These are phyloP conservation scores for Nanorana parkeri DNA, from an alignment of 2,113 vertebrate species.

Conservation along the genomic window DNA sequence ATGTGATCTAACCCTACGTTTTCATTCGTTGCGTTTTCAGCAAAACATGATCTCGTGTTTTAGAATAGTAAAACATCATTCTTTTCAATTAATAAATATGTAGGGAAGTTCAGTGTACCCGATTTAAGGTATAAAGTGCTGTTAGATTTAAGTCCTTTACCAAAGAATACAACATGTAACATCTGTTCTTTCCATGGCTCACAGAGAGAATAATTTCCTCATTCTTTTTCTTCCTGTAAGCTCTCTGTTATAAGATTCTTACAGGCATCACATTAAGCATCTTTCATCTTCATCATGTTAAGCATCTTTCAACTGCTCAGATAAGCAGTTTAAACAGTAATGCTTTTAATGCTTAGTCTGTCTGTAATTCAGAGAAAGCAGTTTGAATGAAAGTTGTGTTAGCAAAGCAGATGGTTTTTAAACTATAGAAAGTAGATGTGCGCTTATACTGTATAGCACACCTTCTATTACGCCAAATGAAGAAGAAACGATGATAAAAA, in stretches of 20 bases:
- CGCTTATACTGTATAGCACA: slow-evolving; percentile 24
- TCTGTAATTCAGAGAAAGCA: slow-evolving; percentile 53
- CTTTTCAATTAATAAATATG: slow-evolving; percentile 20
- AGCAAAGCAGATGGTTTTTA: slow-evolving; percentile 48
- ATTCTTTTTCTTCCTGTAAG: slow-evolving; percentile 54
- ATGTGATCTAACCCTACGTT: too few relatives aligned
- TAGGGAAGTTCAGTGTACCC: slow-evolving; percentile 1
- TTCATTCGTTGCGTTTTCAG: too few relatives aligned
- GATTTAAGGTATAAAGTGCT: slow-evolving; percentile 50
- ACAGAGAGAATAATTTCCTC: slow-evolving; percentile 56
- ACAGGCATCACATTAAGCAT: slow-evolving; percentile 58
- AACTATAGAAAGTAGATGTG: slow-evolving; percentile 44
- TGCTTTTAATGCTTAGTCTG: slow-evolving; percentile 54
- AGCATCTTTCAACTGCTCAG: slow-evolving; percentile 57
- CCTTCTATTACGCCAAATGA: slow-evolving; percentile 28
- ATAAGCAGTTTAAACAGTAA: slow-evolving; percentile 58
- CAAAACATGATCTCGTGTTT: too few relatives aligned
- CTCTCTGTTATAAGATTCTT: slow-evolving; percentile 56
- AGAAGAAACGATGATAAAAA: not conserved
- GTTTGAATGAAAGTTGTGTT: slow-evolving; percentile 51
- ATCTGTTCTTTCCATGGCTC: slow-evolving; percentile 52
- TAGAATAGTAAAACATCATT: not conserved
- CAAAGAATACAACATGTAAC: slow-evolving; percentile 57
- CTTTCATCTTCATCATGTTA: slow-evolving; percentile 58
- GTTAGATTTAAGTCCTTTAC: slow-evolving; percentile 52